A percentile compares a stretch with the other conserved stretches of the same genome.
Conservation (phyloP, 2,113 vertebrate genomes). For the Theristicus caerulescens region DNA sequence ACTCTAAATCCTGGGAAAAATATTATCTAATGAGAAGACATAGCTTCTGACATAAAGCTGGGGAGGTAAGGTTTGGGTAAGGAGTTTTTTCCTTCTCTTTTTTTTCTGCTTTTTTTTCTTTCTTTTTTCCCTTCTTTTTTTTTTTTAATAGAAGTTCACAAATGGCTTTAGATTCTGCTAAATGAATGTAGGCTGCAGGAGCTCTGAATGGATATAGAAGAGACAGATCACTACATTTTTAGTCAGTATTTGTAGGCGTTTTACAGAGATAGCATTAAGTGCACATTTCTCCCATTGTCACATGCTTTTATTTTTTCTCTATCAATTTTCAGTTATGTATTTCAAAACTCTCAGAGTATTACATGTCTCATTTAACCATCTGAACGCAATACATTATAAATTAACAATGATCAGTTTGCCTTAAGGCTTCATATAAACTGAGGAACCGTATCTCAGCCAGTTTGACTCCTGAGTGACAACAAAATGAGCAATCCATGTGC, state of each 20-base stretch:
- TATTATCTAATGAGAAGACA: background rate
- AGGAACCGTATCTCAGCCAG: background rate
- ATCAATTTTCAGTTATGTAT: background rate
- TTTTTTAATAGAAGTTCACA: background rate
- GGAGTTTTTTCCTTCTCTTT: background rate
- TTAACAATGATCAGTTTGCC: background rate
- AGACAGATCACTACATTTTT: background rate
- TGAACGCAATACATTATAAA: background rate
- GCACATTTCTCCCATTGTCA: background rate
- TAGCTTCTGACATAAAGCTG: background rate
- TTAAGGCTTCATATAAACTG: background rate
- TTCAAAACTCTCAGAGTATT: constrained; percentile 17
- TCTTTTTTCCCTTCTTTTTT: no score
- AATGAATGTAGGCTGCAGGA: background rate
- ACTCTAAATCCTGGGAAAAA: background rate
- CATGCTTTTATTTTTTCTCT: background rate
- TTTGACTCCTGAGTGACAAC: background rate
- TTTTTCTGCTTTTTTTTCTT: background rate
- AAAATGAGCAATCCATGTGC: background rate
- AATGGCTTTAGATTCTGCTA: background rate
- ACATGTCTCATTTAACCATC: background rate
- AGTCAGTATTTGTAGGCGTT: background rate
- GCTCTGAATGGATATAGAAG: background rate
- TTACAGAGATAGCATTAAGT: background rate
- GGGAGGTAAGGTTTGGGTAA: background rate